These are phyloP conservation scores for Chironomus tentans DNA, from an alignment of 2,888 invertebrate species.

Conservation along the genomic window DNA sequence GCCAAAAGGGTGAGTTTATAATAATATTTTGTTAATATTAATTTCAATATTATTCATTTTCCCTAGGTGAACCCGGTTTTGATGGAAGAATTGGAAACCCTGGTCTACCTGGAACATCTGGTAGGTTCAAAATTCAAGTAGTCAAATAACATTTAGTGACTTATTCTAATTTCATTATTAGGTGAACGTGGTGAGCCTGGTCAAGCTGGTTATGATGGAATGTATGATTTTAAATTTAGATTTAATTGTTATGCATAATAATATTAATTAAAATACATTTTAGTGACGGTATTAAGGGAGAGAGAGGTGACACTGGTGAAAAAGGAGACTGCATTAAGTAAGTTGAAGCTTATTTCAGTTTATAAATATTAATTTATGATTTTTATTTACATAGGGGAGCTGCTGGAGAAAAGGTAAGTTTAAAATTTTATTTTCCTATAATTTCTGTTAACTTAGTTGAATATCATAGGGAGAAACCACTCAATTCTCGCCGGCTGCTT, in stretches of 20 bases:
- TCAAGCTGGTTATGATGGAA: conserved; percentile 56
- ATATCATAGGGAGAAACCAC: background rate
- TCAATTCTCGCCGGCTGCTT: background rate
- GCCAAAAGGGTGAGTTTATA: conserved; percentile 54
- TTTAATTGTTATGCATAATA: conserved; percentile 44
- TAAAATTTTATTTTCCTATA: too few relatives aligned
- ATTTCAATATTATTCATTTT: background rate
- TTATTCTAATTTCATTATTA: background rate
- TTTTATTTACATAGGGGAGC: background rate
- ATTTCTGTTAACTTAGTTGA: too few relatives aligned
- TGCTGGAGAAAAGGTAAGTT: conserved; percentile 4
- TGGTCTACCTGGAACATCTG: conserved; percentile 34
- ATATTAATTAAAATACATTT: background rate
- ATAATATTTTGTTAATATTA: background rate
- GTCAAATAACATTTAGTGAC: too few relatives aligned
- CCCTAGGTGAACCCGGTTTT: conserved; percentile 33
- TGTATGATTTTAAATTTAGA: conserved; percentile 41
- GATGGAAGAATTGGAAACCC: conserved; percentile 37
- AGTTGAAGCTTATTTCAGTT: background rate
- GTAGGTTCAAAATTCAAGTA: background rate
- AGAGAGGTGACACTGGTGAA: conserved; percentile 56
- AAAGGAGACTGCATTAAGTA: conserved; percentile 53
- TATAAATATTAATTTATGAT: background rate
- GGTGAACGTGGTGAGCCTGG: conserved; percentile 59
- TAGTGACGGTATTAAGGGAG: conserved; percentile 44